Base-by-base conservation (phyloP, 2,797 vertebrate species). In the Pseudocheirus occidentalis region DNA sequence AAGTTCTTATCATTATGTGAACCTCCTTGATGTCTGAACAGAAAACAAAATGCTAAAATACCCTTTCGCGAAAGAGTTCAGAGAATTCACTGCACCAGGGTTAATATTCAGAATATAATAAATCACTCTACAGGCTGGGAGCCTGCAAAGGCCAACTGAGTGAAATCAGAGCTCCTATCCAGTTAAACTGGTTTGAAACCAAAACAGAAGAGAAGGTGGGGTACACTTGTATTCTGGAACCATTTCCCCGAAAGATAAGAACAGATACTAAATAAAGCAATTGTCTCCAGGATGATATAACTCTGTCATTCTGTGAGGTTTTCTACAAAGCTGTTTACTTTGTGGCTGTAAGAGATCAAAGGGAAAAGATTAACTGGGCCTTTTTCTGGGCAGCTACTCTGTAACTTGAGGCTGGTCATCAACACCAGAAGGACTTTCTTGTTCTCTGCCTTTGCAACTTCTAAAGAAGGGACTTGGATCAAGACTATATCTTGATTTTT, bases 241-340 rank as follows among this genome's bases (percentile, higher is more conserved):
- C 81, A 3, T 95, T 98, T 97, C 95, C 95, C 95, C 94, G n/a
- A 81, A 93, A 98, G 98, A 97, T 98, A 98, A 97, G 97, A 97
- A 96, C 92, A 94, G 97, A 97, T 97, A 97, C 97, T 97, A 98
- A 98, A 97, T 97, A 97, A 97, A 97, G 97, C 97, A 97, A 96
- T 98, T 98, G 97, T 98, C 96, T 97, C 93, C 95, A 92, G 95
- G 93, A 53, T 57, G 93, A 96, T 96, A 97, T 96, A 95, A 95
- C 92, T 95, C 97, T 96, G 96, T 97, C 94, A 81, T 96, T 98
- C 50, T 90, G 95, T 94, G 95, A 94, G 95, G 95, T 97, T 97
- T 97, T 96, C 40, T 95, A 98, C 97, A 98, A 97, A 98, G 97
- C 97, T 98, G 98, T 98, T 98, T 98, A 98, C 97, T 97, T 97